Base-by-base conservation (phyloP, 2,113 vertebrate genomes). In the Romanogobio albipinnatus region DNA sequence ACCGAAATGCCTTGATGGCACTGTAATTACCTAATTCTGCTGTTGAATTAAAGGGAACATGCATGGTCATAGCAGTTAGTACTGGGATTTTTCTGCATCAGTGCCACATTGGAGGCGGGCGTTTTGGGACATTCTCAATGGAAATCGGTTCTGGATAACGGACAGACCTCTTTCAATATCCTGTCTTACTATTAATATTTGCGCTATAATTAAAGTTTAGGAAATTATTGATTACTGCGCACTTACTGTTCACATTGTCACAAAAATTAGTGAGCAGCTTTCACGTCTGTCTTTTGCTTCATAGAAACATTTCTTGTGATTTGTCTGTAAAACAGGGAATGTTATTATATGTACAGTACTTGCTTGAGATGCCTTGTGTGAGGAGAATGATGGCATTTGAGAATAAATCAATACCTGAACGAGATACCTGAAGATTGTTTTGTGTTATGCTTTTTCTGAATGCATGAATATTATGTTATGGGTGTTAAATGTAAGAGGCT, bases 331-430 rank as follows among this genome's bases (percentile, higher is more conserved):
- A 78, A 68, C 19, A 79, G 62, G 59, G 45, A 81, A 53, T 76
- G 59, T 64, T 49, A 39, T 47, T 62, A 74, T 77, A 84, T 85
- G 64, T 85, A 85, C 64, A 81, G 43, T 73, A 62, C 43, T 36
- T 62, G 36, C 24, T 49, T 61, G 47, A 39, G 19, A 85, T 79
- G 56, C 66, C 76, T 74, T 59, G 66, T 49, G 43, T n/a, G 15
- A 49, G 36, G 26, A 70, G 47, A 22, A 80, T 49, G 53, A 61
- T 39, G 36, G 76, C 64, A 36, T 49, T n/a, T 33, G 53, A 45
- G 49, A 78, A 85, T 85, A 85, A 85, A 85, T 61, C 6, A 36
- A 73, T 47, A 80, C 36, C 58, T 49, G 14, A 62, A 76, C 4
- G 9, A 33, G 1, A 45, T 39, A 13, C 2, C 17, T 79, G 11